These are phyloP conservation scores for Botrylloides violaceus DNA, from an alignment of 23 tunicate genomes.

Conservation along the genomic window DNA sequence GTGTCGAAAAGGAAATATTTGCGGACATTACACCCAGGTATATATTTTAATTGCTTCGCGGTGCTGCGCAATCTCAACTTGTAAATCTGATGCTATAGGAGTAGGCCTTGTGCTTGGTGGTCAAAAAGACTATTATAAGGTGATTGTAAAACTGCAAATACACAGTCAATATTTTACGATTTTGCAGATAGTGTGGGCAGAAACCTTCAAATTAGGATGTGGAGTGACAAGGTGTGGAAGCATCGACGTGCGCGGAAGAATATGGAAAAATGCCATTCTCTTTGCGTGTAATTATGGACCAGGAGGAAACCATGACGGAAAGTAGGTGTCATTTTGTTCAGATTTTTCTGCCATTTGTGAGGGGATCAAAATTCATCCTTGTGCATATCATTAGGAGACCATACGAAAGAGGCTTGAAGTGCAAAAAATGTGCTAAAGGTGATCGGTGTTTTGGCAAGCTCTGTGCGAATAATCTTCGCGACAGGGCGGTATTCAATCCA, in stretches of 20 bases:
- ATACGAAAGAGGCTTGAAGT: neutral
- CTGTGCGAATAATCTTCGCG: conserved; percentile 4
- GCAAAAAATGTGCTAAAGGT: neutral
- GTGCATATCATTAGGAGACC: neutral
- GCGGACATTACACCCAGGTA: conserved; percentile 82
- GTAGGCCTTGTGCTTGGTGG: too few relatives aligned
- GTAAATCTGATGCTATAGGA: too few relatives aligned
- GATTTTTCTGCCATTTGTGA: neutral
- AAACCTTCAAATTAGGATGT: conserved; percentile 17
- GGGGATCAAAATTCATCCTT: neutral
- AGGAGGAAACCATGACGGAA: conserved; percentile 27
- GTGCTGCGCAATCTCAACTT: too few relatives aligned
- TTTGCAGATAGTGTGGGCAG: conserved; percentile 22
- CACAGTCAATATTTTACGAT: too few relatives aligned
- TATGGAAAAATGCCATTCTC: conserved; percentile 21
- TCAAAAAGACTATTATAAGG: too few relatives aligned
- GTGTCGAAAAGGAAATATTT: conserved; percentile 30
- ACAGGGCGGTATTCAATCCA: conserved; percentile 1
- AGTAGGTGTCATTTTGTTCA: conserved; percentile 3
- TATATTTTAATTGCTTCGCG: too few relatives aligned
- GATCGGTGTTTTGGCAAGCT: neutral
- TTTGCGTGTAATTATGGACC: conserved; percentile 26
- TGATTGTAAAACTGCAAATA: too few relatives aligned
- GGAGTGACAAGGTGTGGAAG: conserved; percentile 20
- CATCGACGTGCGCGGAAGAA: conserved; percentile 23